These are phyloP conservation scores for Tichodroma muraria DNA, from an alignment of 2,113 vertebrate species.

Conservation along the genomic window DNA sequence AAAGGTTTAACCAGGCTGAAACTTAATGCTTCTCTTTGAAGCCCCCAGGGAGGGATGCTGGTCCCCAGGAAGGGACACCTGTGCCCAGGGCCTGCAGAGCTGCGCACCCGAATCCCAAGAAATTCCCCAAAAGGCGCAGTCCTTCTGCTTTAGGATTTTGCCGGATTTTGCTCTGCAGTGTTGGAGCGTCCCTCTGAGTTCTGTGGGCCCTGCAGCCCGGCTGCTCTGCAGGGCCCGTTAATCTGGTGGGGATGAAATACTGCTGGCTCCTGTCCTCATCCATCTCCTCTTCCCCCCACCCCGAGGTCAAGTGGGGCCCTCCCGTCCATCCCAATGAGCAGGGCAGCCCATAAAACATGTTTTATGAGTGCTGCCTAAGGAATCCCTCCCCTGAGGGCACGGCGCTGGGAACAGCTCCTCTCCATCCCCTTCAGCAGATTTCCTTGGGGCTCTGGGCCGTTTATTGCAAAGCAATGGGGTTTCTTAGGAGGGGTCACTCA, in stretches of 20 bases:
- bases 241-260: neutral
- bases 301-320: constrained; percentile 7
- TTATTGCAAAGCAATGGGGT: fast-evolving
- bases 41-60: neutral
- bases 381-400: neutral
- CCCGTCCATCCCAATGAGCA: neutral
- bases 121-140: fast-evolving
- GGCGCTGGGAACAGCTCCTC: neutral
- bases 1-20: neutral
- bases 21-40: fast-evolving
- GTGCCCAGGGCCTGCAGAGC: neutral
- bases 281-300: neutral
- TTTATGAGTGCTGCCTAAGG: neutral
- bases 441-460: fast-evolving
- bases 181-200: fast-evolving
- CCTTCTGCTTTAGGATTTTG: neutral
- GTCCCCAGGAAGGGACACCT: neutral
- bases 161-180: fast-evolving
- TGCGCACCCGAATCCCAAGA: fast-evolving
- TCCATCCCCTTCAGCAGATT: neutral
- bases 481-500: neutral
- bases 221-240: neutral
- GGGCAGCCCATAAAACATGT: neutral
- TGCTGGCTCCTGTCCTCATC: neutral
- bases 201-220: fast-evolving